Base-by-base conservation (phyloP, 2,888 invertebrate genomes). In the Drosophila neotestacea region DNA sequence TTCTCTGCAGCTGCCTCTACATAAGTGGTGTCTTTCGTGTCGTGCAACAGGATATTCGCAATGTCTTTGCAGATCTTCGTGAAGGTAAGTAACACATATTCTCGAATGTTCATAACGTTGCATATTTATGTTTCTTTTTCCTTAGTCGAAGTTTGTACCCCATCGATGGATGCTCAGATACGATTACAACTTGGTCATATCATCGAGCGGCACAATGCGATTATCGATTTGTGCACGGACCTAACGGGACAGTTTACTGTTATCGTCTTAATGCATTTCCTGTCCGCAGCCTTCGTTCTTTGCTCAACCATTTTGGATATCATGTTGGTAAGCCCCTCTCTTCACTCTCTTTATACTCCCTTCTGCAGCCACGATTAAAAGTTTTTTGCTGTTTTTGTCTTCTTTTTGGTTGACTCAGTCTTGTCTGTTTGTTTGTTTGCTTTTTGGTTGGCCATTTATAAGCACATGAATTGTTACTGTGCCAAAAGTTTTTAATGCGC, bases 231-330 rank as follows among this genome's bases (percentile, higher is more conserved):
- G 77, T 91, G 92, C 78, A 68, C 87, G 52, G 90, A 90, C 72
- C 90, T 92, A 63, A 76, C 86, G 47, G 62, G 67, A 47, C 88
- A 88, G 76, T 91, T 91, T 69, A 79, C 82, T 55, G 79, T 90
- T 81, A 91, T 92, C 77, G 87, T 92, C 69, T 81, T 92, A 79
- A 89, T 89, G 78, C 91, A 91, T 81, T 92, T 92, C 80, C 83
- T 92, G 66, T 92, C 90, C 65, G 91, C 92, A 42, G 91, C 92
- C 32, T 72, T 91, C 71, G 89, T 91, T 44, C 81, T 92, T 34
- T 91, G 92, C 64, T 88, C 88, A 22, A 91, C 92, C 69, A 84
- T 91, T 79, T 84, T 92, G 83, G 87, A 92, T 79, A 79, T 92
- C 66, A 82, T 92, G 87, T 75, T 92, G 90, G 92, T 92, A 83